Percentiles rank a stretch among this genome's conserved stretches.
These are phyloP conservation scores for Probaryconus sp. DNA, from an alignment of 1,140 invertebrate genomes.

Conservation along the genomic window DNA sequence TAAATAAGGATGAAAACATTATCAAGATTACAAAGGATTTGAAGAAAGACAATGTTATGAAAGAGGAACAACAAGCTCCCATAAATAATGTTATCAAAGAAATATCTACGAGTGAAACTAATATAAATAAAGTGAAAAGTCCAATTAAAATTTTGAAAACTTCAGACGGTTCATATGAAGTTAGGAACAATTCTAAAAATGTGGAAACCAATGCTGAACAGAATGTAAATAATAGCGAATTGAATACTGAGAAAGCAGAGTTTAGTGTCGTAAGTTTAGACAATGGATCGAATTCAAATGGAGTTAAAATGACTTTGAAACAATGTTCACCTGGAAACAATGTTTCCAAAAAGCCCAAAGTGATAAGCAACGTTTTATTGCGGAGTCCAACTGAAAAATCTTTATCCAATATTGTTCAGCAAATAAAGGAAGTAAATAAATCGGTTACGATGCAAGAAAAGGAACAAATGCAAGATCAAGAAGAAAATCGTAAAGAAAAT, in stretches of 20 bases:
- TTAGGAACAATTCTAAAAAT: conserved; percentile 48
- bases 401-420: conserved; percentile 23
- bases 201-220: conserved; percentile 4
- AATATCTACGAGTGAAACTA: conserved; percentile 13
- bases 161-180: conserved; percentile 70
- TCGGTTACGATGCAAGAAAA: conserved; percentile 34
- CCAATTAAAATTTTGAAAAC: conserved; percentile 74
- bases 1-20: too few relatives aligned
- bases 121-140: conserved; percentile 66
- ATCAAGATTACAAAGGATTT: too few relatives aligned
- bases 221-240: conserved; percentile 6
- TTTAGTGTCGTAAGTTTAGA: conserved; percentile 73
- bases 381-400: conserved; percentile 58
- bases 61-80: too few relatives aligned
- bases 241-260: conserved; percentile 60
- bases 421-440: conserved; percentile 43
- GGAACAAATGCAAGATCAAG: conserved; percentile 14
- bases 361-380: conserved; percentile 69
- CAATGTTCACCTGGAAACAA: conserved; percentile 63
- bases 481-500: background rate
- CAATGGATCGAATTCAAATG: conserved; percentile 67
- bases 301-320: conserved; percentile 72
- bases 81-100: conserved; percentile 24
- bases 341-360: conserved; percentile 63
- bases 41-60: too few relatives aligned